Base-by-base conservation (phyloP, 1,140 invertebrate species). In the Caenorhabditis remanei region DNA sequence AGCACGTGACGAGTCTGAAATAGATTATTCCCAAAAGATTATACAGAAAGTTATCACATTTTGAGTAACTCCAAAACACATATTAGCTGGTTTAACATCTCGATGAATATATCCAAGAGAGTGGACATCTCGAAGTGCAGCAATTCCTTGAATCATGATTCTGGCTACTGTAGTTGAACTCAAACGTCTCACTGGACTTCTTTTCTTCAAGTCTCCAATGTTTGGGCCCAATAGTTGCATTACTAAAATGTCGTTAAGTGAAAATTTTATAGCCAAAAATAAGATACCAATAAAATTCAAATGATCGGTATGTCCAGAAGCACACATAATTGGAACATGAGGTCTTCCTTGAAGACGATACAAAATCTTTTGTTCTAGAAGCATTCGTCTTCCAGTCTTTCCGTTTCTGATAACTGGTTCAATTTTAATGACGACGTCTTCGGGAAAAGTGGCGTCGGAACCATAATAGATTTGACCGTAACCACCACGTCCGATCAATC, bases 401-500 rank as follows among this genome's bases (percentile, higher is more conserved):
- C 88, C 90, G 6, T 97, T 96, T 92, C 99, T 97, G 71, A 97
- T 95, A 32, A 97, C 96, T 3, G 97, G 98, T 93, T 99, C 98
- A 75, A 99, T 96, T 94, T 99, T 99, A 14, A 99, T 94, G 0
- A 98, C 98, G 19, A 99, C 97, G 92, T 96, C 95, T 93, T 99
- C 97, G 16, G 61, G 53, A 24, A 58, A 46, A 24, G 63, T 83
- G 88, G 98, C 94, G 94, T 99, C 98, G 90, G 97, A 94, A 11
- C 97, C 98, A 94, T 99, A 97, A 93, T 99, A 99, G 89, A 99
- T 99, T 94, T 99, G 97, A n/a, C 98, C 98, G 94, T 99, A 99
- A 11, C 98, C 98, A 83, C 98, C 98, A 71, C 97, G 97, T 32
- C 98, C 98, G 91, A 98, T 97, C 94, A 98, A 97, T 90, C 95